These are phyloP conservation scores for Stichodactyla helianthus DNA, from an alignment of 64 coral and sea anemone genomes.

Conservation along the genomic window DNA sequence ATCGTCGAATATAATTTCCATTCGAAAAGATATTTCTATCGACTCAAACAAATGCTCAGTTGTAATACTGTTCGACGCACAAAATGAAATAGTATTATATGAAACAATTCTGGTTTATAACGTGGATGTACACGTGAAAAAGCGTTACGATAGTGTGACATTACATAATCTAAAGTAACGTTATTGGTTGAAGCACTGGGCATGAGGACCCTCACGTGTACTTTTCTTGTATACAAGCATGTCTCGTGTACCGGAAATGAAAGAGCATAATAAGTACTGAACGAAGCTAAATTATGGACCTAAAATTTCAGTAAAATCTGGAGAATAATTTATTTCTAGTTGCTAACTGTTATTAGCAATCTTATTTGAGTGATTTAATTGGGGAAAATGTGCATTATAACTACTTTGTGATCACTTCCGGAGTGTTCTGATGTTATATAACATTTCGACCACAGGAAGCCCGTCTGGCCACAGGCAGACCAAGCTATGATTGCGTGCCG, in stretches of 20 bases:
- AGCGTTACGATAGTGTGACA: background rate
- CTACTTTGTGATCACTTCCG: background rate
- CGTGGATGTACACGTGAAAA: background rate
- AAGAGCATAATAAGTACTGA: background rate
- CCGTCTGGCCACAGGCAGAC: too few relatives aligned
- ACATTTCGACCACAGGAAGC: background rate
- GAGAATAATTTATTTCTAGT: background rate
- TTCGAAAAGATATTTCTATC: too few relatives aligned
- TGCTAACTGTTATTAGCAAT: background rate
- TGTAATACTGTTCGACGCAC: background rate
- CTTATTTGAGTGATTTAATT: background rate
- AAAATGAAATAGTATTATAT: background rate
- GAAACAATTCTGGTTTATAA: background rate
- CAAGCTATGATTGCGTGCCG: too few relatives aligned
- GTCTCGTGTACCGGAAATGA: background rate
- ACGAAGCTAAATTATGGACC: background rate
- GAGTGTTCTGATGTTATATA: background rate
- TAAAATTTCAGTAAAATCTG: background rate
- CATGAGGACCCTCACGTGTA: background rate
- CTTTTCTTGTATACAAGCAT: background rate
- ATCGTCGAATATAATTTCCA: too few relatives aligned
- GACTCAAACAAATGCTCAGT: background rate
- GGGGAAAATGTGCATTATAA: background rate
- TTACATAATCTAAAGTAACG: slow-evolving; percentile 1
- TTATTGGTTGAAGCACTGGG: background rate